These are phyloP conservation scores for Laterallus jamaicensis DNA, from an alignment of 2,113 vertebrate species.

Conservation along the genomic window DNA sequence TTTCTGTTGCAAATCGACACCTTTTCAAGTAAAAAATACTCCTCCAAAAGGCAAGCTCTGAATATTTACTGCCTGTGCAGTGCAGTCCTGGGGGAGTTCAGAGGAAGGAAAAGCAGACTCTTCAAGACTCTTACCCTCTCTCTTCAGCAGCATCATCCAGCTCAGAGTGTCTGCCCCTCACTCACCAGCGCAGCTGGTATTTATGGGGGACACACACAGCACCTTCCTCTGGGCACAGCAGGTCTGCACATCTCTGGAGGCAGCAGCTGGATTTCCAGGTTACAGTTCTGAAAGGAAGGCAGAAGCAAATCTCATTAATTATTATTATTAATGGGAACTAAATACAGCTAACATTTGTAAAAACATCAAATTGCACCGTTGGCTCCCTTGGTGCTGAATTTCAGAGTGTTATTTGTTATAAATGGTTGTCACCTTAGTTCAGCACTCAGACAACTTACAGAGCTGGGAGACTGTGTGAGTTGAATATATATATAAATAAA, in stretches of 20 bases:
- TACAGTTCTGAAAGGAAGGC: neutral
- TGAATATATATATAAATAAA: neutral
- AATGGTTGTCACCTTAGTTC: neutral
- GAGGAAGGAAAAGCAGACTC: neutral
- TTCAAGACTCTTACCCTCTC: neutral
- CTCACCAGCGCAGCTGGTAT: neutral
- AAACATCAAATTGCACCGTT: neutral
- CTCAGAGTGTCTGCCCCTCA: neutral
- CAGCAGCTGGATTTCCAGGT: neutral
- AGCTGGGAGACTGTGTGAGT: neutral
- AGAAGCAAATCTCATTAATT: neutral
- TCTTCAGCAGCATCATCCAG: too few species aligned
- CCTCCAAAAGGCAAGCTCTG: neutral
- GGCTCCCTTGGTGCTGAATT: neutral
- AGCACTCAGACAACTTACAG: neutral
- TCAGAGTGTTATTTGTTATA: neutral
- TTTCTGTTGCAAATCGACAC: neutral
- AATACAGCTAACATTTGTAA: neutral
- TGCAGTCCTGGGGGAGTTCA: too few species aligned
- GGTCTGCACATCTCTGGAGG: neutral
- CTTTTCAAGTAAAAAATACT: neutral
- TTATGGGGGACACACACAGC: neutral
- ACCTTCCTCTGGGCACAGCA: neutral
- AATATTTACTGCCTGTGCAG: too few species aligned
- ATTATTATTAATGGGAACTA: neutral